phyloP scores from a whole-genome alignment of 2,888 invertebrate species.

The Drosophila borealis region DNA sequence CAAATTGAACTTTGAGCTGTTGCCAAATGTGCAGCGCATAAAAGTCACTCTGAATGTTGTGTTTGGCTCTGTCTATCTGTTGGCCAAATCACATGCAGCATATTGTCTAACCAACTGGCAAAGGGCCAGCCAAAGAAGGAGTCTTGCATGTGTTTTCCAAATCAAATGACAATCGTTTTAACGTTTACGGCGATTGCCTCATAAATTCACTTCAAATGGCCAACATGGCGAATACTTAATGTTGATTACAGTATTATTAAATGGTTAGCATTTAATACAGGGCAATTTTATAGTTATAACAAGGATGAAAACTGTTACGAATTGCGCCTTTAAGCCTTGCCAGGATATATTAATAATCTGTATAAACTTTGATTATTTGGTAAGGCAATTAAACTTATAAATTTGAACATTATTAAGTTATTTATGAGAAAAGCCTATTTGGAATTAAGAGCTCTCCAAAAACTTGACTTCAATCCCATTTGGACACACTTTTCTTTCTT shows the following conservation, averaged over 20 bases:
- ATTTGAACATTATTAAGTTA: not conserved
- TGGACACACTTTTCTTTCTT: not conserved
- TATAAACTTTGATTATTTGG: not conserved
- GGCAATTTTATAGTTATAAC: not conserved
- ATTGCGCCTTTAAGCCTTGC: not conserved
- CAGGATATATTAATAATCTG: too few relatives aligned
- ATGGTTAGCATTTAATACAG: slow-evolving; percentile 8
- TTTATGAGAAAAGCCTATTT: not conserved
- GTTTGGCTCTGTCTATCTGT: slow-evolving; percentile 15
- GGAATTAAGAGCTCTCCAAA: not conserved
- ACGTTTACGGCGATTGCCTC: slow-evolving; percentile 48
- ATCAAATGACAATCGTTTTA: slow-evolving; percentile 71
- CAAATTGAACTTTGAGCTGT: slow-evolving; percentile 70
- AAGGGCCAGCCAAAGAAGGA: slow-evolving; percentile 49
- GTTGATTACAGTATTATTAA: slow-evolving; percentile 54
- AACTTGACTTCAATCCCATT: not conserved
- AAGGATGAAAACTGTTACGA: not conserved
- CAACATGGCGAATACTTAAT: slow-evolving; percentile 58
- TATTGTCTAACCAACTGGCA: slow-evolving; percentile 61
- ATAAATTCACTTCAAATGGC: slow-evolving; percentile 62
- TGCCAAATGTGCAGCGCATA: slow-evolving; percentile 70
- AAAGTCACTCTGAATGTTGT: slow-evolving; percentile 54
- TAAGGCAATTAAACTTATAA: not conserved
- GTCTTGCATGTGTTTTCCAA: slow-evolving; percentile 47
- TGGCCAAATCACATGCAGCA: slow-evolving; percentile 62